phyloP scores from a whole-genome alignment of 2,797 vertebrate species.

The Cyprinella venusta region DNA sequence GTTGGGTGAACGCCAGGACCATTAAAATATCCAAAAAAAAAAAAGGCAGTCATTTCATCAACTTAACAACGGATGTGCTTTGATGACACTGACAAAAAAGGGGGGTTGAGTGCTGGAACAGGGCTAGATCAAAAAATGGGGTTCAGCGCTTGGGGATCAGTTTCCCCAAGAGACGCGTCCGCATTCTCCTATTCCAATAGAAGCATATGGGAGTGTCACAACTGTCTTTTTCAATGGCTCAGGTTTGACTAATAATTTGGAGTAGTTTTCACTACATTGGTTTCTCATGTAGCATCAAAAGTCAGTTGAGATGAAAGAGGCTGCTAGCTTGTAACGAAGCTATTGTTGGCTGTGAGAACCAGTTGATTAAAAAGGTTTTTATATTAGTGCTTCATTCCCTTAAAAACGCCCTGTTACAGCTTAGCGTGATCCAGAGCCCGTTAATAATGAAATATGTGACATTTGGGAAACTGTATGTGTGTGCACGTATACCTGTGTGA shows the following conservation, averaged over 20 bases:
- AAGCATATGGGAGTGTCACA: neutral
- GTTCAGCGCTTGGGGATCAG: too few species aligned
- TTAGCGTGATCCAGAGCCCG: slow-evolving; percentile 39
- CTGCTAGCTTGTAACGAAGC: slow-evolving; percentile 4
- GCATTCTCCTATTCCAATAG: neutral
- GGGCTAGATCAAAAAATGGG: too few species aligned
- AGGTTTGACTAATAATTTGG: neutral
- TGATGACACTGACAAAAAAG: neutral
- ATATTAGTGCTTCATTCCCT: slow-evolving; percentile 11
- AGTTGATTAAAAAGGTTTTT: slow-evolving; percentile 34
- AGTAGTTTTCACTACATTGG: neutral
- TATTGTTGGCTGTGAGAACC: neutral
- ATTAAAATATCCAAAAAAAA: too few species aligned
- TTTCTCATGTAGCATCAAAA: neutral
- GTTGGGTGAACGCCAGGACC: neutral
- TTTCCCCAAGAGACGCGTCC: too few species aligned
- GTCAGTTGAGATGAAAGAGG: neutral
- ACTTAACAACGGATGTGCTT: neutral
- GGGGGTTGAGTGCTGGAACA: too few species aligned
- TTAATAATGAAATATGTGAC: slow-evolving; percentile 50
- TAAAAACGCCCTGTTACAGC: slow-evolving; percentile 20
- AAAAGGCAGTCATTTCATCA: neutral
- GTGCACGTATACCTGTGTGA: slow-evolving; percentile 3
- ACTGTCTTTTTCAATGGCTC: neutral
- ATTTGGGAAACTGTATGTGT: slow-evolving; percentile 36